Evolutionary conservation across 2,797 vertebrate genomes (phyloP), one percentile per base, ranked within the genome.

Genomic region (Macrochelys suwanniensis): DNA sequence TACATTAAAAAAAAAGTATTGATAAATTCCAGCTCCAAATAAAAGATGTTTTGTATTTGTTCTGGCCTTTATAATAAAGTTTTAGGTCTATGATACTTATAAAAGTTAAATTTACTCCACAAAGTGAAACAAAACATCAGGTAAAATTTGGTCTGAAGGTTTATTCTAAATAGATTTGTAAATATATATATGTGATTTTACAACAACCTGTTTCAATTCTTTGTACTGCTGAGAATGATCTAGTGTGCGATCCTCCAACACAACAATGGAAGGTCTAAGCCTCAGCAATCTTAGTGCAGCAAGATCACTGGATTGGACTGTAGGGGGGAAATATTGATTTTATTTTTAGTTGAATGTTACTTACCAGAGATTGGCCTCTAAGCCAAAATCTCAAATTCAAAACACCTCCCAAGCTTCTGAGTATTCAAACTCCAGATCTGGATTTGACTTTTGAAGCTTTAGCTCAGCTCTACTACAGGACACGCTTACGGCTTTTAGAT

Each of bases 101-200:
- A 59, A 9, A 56, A 25, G 21, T 87, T 42, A 33, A 61, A 31
- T n/a, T 77, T 53, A 42, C 33, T 71, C 61, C 37, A 53, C 50
- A 88, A 54, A 89, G 76, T 45, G 56, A 84, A 89, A 79, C 28
- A 77, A 6, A 82, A 76, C 81, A 77, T 37, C 53, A 87, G 80
- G 42, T 28, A 54, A 74, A 88, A 71, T 3, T 21, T 37, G 88
- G 78, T 51, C n/a, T 28, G 37, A 82, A 33, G 47, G 78, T 45
- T 71, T 33, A 37, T 21, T 82, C 4, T 21, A 71, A 42, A 37
- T 21, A 68, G n/a, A 68, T 21, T n/a, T 12, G 19, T n/a, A 87
- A 86, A 33, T 2, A 11, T 37, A 78, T 0, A 0, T 26, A 16
- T 54, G 37, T 17, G 53, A 42, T 26, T 26, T 42, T 16, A 56